Evolutionary conservation across 1,140 invertebrate genomes (phyloP).

Genomic region (Bombus cullumanus): DNA sequence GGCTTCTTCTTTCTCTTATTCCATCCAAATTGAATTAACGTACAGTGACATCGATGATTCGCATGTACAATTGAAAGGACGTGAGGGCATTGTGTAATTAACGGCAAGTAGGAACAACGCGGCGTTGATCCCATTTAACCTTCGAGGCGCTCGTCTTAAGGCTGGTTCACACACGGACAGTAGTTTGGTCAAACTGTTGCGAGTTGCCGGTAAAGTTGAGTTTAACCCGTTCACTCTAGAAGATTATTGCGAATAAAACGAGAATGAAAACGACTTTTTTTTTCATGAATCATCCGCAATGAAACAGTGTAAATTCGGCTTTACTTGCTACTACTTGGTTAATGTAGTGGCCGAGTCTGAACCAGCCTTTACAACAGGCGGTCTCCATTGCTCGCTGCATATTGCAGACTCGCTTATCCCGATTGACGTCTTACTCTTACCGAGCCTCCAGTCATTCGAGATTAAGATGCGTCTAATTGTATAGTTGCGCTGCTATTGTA

Average conservation of each 20-base stretch:
- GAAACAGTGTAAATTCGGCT: no score
- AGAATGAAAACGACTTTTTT: no score
- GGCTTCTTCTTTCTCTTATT: neutral
- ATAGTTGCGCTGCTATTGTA: neutral
- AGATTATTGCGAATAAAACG: no score
- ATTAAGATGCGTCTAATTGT: neutral
- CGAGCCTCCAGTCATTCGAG: neutral
- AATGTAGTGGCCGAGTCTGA: no score
- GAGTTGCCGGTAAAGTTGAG: no score
- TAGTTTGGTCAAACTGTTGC: no score
- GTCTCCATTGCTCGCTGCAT: neutral
- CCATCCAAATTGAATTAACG: slow-evolving; percentile 32
- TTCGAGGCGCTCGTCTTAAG: no score
- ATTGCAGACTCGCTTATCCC: neutral
- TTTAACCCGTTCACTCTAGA: no score
- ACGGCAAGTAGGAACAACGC: slow-evolving; percentile 45
- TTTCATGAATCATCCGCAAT: no score
- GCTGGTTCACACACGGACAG: no score
- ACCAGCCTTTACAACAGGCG: no score
- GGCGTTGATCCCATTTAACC: slow-evolving; percentile 35
- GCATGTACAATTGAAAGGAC: slow-evolving; percentile 32
- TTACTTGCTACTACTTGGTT: no score
- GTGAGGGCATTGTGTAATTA: slow-evolving; percentile 27
- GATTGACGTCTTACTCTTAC: neutral
- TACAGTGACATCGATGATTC: slow-evolving; percentile 21